Base-by-base conservation (phyloP, 1,140 invertebrate genomes). In the Plectrocnemia conspersa region DNA sequence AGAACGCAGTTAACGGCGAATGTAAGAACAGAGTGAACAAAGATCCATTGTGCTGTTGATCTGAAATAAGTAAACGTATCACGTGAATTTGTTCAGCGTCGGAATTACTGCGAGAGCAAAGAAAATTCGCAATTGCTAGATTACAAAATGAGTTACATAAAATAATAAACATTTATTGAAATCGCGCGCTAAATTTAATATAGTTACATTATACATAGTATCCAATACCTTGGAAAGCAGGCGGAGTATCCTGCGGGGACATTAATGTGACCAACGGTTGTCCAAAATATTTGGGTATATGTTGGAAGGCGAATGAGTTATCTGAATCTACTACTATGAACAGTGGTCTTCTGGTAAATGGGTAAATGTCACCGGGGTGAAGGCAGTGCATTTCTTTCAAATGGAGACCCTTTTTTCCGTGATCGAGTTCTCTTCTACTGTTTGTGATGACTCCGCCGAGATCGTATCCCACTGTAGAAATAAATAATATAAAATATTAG, bases 21-120 rank as follows among this genome's bases (percentile, higher is more conserved):
- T 97, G 92, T 49, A 98, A 82, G 77, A 97, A 98, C 63, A 97
- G 76, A 21, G 93, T 97, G 73, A 97, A 96, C 52, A 98, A 75
- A 65, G 86, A 94, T 38, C 95, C 95, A 67, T 93, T 90, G 68
- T 90, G 86, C 67, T 91, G 85, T 63, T 91, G 83, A 74, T 95
- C 93, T 86, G 80, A 63, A 75, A 56, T 16, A 9, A n/a, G 29
- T 32, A 32, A n/a, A 9, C 9, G n/a, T n/a, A 32, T 9, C 9
- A n/a, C 29, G n/a, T 32, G 29, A n/a, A 32, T 32, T 32, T 32
- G n/a, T n/a, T n/a, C n/a, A n/a, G n/a, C n/a, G n/a, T n/a, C n/a
- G n/a, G n/a, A n/a, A n/a, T n/a, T n/a, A n/a, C n/a, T n/a, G n/a
- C n/a, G n/a, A n/a, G n/a, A n/a, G n/a, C n/a, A n/a, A n/a, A n/a